Evolutionary conservation across 2,888 invertebrate genomes (phyloP), one percentile per base, ranked within the genome.

Genomic region (Drosophila pseudotakahashii): DNA sequence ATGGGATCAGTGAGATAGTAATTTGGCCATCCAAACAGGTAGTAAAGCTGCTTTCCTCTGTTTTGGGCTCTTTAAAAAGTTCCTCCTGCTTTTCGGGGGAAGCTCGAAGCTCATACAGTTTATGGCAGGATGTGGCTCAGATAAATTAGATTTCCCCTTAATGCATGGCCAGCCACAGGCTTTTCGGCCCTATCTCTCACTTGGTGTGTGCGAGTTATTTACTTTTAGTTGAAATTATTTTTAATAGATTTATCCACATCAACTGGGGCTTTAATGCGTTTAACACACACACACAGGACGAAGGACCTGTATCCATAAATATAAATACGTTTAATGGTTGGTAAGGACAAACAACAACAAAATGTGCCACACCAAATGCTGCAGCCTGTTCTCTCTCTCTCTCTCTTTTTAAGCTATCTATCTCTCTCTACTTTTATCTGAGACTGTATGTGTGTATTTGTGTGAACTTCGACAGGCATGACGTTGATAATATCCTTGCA

Each of bases 401-500:
- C 50, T 42, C 59, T 42, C 41, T 45, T 11, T 47, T 14, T 72
- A 55, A 6, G 55, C 47, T 42, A 36, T 41, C 10, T 44, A 7
- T 34, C 51, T 32, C 52, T 54, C 26, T 55, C 26, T n/a, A n/a
- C 62, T 11, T 71, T 11, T 52, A 48, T 34, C 34, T 19, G 13
- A 48, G 48, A 7, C n/a, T 41, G 42, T 16, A 30, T 36, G 30
- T 60, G 26, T 68, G 53, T 62, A 52, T 67, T 44, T 77, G 54
- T 64, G 67, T 53, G 63, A 54, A 57, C 61, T 58, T 52, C 75
- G 74, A 74, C 73, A 75, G 74, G 79, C 89, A 80, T 90, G 90
- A 90, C 90, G 90, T 90, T 90, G 90, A 82, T 83, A 88, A 89
- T 82, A 90, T 88, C 90, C 90, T 90, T 90, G 90, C 86, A 83